Evolutionary conservation across 2,113 vertebrate genomes (phyloP), one percentile per base, ranked within the genome.

Genomic region (Campylomormyrus numenius): DNA sequence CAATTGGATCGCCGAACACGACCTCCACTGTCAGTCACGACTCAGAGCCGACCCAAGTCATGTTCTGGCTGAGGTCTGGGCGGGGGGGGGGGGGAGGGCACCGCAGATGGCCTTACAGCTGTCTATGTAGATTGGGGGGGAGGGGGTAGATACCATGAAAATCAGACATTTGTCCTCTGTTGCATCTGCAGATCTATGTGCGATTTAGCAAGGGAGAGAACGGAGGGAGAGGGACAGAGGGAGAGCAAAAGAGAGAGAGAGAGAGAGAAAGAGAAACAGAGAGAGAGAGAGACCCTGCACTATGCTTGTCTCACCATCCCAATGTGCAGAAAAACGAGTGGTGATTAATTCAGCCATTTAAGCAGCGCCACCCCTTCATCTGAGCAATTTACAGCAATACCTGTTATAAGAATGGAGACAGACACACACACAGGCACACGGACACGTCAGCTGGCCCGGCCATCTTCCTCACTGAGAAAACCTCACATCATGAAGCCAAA

Each of bases 261-360:
- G 27, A 4, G 27, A 70, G 62, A 11, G 7, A 70, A 9, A 70
- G 27, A 70, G 62, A 11, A 0, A 70, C 9, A 70, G 15, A 48
- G 42, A 24, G 7, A 84, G 42, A 9, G 84, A 15, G 45, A 27
- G 15, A 48, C 19, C 45, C 46, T 85, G 46, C 1, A n/a, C 84
- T 50, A 85, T 49, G n/a, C 2, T 85, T 31, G 45, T 31, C 19
- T 49, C 21, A n/a, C 46, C 45, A 85, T 85, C 7, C 84, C 45
- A 50, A 49, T 45, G 84, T 50, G 46, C 84, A 27, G 46, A 27
- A 42, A 85, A 85, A 85, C 3, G 24, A 85, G 21, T 49, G 46
- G 24, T 85, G 84, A 85, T 85, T 85, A 85, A 85, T 85, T 85
- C 42, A 49, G 84, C 84, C 84, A 48, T 85, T 85, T 85, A 85